phyloP scores from a whole-genome alignment of 2,797 vertebrate species.

The Muscicapa comitata region DNA sequence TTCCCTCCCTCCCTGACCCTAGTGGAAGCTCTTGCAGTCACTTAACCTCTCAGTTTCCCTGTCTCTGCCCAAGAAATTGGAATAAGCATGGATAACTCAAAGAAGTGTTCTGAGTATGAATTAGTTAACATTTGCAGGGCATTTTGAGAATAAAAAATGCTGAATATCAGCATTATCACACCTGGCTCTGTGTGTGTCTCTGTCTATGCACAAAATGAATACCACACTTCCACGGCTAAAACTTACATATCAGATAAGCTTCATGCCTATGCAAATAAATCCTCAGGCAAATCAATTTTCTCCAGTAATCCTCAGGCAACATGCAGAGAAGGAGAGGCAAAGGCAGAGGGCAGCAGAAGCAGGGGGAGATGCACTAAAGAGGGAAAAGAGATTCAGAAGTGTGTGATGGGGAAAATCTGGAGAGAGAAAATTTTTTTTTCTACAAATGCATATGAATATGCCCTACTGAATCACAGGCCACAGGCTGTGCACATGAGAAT shows the following conservation, averaged over 20 bases:
- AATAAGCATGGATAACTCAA: not conserved
- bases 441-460: not conserved
- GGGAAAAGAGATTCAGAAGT: not conserved
- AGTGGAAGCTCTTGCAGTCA: not conserved
- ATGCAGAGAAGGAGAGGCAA: slow-evolving; percentile 6
- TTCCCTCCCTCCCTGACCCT: not conserved
- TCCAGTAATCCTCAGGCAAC: not conserved
- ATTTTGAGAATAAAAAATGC: not conserved
- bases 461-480: not conserved
- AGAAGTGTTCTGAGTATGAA: not conserved
- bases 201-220: not conserved
- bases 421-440: not conserved
- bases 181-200: not conserved
- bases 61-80: not conserved
- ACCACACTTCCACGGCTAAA: not conserved
- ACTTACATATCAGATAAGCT: not conserved
- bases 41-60: not conserved
- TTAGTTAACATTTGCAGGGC: not conserved
- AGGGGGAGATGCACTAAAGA: not conserved
- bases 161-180: not conserved
- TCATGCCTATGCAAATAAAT: not conserved
- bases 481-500: not conserved
- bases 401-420: not conserved
- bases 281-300: not conserved
- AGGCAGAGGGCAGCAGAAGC: slow-evolving; percentile 53